Conservation (phyloP, 1,140 invertebrate species). For the Atta colombica region DNA sequence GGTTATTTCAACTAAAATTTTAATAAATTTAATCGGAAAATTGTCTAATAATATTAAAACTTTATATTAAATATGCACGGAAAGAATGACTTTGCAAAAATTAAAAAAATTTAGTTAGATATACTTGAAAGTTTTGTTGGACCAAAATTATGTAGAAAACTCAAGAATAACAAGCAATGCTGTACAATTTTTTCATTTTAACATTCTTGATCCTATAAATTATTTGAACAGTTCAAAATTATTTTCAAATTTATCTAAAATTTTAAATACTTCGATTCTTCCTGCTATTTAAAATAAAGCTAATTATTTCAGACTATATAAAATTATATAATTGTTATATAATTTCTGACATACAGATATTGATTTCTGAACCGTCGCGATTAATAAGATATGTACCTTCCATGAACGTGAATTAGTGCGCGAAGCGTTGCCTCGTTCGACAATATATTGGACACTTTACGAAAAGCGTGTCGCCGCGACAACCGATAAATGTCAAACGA, state of each 20-base stretch:
- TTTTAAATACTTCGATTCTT: too few relatives aligned
- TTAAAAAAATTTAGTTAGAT: too few relatives aligned
- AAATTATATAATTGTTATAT: neutral
- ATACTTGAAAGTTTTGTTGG: too few relatives aligned
- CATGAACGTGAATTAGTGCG: neutral
- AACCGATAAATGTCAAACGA: constrained; percentile 56
- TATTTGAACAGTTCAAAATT: too few relatives aligned
- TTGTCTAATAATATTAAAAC: neutral
- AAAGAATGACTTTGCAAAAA: too few relatives aligned
- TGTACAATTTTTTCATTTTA: too few relatives aligned
- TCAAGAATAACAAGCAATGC: too few relatives aligned
- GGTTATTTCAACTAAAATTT: too few relatives aligned
- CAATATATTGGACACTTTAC: constrained; percentile 37
- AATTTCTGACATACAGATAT: neutral
- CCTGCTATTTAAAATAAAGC: neutral
- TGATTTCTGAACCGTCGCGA: neutral
- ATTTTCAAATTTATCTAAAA: too few relatives aligned
- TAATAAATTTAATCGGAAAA: too few relatives aligned
- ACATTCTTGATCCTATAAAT: too few relatives aligned
- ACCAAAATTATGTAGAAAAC: too few relatives aligned
- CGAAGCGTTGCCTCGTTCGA: neutral
- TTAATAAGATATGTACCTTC: constrained; percentile 24
- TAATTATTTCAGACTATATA: constrained; percentile 3
- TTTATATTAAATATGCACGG: neutral
- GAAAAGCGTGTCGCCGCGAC: constrained; percentile 49